Base-by-base conservation (phyloP, 2,797 vertebrate species). In the Margarornis squamiger region DNA sequence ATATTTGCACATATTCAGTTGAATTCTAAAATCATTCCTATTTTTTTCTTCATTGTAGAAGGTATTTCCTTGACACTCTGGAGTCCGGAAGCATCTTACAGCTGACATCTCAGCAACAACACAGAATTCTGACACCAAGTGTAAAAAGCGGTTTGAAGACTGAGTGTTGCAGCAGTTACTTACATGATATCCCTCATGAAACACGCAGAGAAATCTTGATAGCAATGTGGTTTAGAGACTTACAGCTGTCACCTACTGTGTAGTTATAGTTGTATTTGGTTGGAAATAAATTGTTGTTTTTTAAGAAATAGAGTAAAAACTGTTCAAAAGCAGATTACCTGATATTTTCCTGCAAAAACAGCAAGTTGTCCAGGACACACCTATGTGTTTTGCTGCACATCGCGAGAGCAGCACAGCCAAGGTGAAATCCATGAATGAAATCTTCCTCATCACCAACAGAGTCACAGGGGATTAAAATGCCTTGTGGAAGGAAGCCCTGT, bases 261-360 rank as follows among this genome's bases (percentile, higher is more conserved):
- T 32, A 73, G 57, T 49, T 79, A 61, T 6, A 1, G 48, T 26
- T 86, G 58, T 7, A 54, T 75, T 88, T 74, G 17, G 23, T 61
- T 61, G 49, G 24, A 68, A 83, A 88, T 12, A 46, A 38, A 46
- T 10, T 15, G 3, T 29, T 84, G 9, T 51, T 30, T 46, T 58
- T 52, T 43, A 77, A 76, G 32, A 85, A 85, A 78, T 3, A 32
- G 14, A 36, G 23, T 36, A 72, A 75, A 81, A 62, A 5, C 20
- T 24, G 12, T 22, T 84, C 46, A 68, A 79, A 79, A 72, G 14
- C 14, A 61, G n/a, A 48, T 46, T 34, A 75, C 5, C 2, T 24
- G 51, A 74, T 43, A 71, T 36, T 80, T 90, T 93, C 52, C 62
- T 48, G 22, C 29, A 67, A 92, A 95, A 55, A 9, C 7, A 62